A percentile compares a stretch with the other conserved stretches of the same genome.
Conservation (phyloP, 30 jellyfish, hydroid and myxozoan genomes). For the Clytia hemisphaerica region DNA sequence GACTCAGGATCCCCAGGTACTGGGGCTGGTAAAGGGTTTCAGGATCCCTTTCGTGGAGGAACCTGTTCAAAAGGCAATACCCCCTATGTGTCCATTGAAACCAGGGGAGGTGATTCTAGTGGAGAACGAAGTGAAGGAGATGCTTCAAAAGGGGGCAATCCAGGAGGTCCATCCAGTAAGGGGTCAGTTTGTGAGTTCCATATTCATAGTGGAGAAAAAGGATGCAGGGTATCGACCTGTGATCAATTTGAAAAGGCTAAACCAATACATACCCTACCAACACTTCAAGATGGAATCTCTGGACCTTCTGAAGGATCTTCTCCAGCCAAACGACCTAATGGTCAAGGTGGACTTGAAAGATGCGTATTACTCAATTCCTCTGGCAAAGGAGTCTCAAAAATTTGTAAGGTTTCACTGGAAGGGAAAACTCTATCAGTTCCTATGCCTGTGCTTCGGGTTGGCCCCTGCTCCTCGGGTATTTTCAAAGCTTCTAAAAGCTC, state of each 20-base stretch:
- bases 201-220: not conserved
- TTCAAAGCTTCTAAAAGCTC: no score
- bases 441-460: no score
- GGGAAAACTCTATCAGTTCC: slow-evolving; percentile 9
- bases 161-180: not conserved
- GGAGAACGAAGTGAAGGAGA: not conserved
- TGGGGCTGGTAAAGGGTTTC: not conserved
- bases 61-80: no score
- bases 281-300: slow-evolving; percentile 4
- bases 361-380: not conserved
- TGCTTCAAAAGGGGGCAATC: not conserved
- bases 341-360: not conserved
- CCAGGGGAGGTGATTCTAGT: no score
- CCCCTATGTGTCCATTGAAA: no score
- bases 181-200: not conserved
- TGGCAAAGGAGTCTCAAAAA: not conserved
- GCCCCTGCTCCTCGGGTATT: no score
- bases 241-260: not conserved
- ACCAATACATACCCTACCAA: slow-evolving; percentile 1
- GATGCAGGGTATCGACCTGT: slow-evolving; percentile 6
- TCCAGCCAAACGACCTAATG: slow-evolving; percentile 4
- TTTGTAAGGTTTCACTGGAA: not conserved
- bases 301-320: slow-evolving; percentile 5
- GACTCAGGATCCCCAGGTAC: slow-evolving; percentile 13
- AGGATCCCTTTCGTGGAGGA: not conserved